Base-by-base conservation (phyloP, 2,113 vertebrate species). In the Nothoprocta perdicaria region DNA sequence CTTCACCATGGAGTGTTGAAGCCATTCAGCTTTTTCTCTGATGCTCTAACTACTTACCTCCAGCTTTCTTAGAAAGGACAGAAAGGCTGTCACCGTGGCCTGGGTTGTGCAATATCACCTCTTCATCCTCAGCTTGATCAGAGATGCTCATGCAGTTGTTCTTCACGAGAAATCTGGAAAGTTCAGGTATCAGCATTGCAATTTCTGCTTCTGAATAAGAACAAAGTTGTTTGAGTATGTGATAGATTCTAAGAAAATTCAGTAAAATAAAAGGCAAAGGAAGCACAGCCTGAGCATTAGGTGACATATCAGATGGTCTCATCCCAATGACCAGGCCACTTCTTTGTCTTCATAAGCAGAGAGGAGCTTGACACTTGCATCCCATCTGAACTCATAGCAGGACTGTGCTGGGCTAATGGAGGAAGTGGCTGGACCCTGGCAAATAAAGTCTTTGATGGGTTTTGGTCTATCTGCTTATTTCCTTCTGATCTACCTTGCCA, bases 21-120 rank as follows among this genome's bases (percentile, higher is more conserved):
- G 41, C 73, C 86, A 66, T 57, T 74, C 46, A 66, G 29, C 40
- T 84, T 67, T 55, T 94, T 86, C 46, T 80, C 18, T 77, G 29
- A 27, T 43, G 38, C 27, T 68, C 27, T 73, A 61, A 63, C n/a
- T 83, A 29, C 19, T 62, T 69, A 43, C 13, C 60, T 74, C 45
- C 19, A 74, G 29, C 24, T 83, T 73, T 80, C 65, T 66, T 48
- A 21, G 60, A 58, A 67, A 58, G 5, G 9, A 10, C 50, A 45
- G 69, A 84, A 84, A 83, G 27, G 14, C 61, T 58, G 8, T 40
- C 53, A 35, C 19, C 48, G 40, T 1, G 14, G 27, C 29, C 52
- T 63, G 21, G 62, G 31, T 93, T 75, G 79, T 79, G 72, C 16
- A 29, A 43, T 45, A 35, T 62, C 52, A n/a, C 3, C 16, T 72